phyloP scores from a whole-genome alignment of 2,888 invertebrate species.

The Yponomeuta evonymella region DNA sequence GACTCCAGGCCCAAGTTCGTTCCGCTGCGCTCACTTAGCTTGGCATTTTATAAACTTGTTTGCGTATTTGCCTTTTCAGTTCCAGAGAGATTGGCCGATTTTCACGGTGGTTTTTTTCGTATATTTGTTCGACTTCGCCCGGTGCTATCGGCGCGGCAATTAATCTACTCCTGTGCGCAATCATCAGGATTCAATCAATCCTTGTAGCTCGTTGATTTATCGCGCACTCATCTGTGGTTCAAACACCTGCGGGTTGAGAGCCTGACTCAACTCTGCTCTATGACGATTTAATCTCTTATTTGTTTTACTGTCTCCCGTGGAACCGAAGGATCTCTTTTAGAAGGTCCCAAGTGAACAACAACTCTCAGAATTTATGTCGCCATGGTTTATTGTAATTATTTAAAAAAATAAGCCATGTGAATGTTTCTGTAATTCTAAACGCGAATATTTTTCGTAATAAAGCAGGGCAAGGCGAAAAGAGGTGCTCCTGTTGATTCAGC shows the following conservation, averaged over 20 bases:
- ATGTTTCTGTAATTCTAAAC: background rate
- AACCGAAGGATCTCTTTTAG: no score
- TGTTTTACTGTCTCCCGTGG: no score
- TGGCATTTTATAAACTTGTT: background rate
- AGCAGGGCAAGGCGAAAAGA: background rate
- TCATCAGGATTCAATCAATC: slow-evolving; percentile 63
- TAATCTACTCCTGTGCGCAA: slow-evolving; percentile 48
- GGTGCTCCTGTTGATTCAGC: slow-evolving; percentile 19
- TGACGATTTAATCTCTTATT: background rate
- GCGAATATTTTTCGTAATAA: no score
- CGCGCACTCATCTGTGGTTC: slow-evolving; percentile 29
- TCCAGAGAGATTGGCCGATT: background rate
- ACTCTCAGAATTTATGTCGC: no score
- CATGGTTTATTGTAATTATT: background rate
- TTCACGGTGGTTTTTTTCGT: background rate
- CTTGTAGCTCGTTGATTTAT: slow-evolving; percentile 45
- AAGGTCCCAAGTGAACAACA: no score
- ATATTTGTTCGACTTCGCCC: background rate
- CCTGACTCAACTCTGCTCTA: background rate
- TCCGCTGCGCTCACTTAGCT: no score
- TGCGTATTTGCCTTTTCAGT: background rate
- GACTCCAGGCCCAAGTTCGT: no score
- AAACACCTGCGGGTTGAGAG: background rate
- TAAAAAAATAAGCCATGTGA: background rate
- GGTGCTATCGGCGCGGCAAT: slow-evolving; percentile 30